A percentile compares a stretch with the other conserved stretches of the same genome.
phyloP scores from a whole-genome alignment of 2,888 invertebrate species.

The Pachydiplax longipennis region DNA sequence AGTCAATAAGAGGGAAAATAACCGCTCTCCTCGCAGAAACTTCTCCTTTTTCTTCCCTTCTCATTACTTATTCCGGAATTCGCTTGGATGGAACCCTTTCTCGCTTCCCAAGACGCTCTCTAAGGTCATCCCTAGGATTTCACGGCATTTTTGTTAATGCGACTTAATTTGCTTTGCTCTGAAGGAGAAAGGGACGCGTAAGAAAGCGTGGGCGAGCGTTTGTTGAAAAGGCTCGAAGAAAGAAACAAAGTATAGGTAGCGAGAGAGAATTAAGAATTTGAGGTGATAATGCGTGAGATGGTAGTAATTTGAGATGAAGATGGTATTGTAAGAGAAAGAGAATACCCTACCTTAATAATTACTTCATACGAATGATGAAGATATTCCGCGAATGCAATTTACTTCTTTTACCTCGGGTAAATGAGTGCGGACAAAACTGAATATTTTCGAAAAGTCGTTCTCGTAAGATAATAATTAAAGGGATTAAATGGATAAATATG shows the following conservation, averaged over 20 bases:
- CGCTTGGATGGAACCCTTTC: background rate
- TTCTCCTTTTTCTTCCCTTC: background rate
- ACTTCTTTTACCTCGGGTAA: no score
- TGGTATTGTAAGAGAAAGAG: background rate
- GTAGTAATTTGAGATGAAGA: background rate
- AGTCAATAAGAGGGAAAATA: conserved; percentile 38
- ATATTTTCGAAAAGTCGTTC: no score
- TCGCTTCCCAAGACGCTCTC: background rate
- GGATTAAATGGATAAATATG: no score
- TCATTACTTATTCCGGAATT: background rate
- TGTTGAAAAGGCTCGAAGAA: background rate
- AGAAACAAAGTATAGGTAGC: background rate
- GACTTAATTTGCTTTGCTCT: conserved; percentile 36
- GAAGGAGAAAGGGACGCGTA: background rate
- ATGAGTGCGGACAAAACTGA: no score
- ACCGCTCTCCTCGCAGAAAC: background rate
- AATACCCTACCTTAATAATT: background rate
- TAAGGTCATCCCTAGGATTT: background rate
- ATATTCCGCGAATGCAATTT: no score
- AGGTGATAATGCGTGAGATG: background rate
- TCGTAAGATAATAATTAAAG: no score
- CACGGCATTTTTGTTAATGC: conserved; percentile 45
- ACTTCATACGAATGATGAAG: no score
- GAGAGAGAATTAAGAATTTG: background rate
- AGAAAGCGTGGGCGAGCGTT: background rate